Conservation (phyloP, 1,140 invertebrate species). For the Halyomorpha halys region DNA sequence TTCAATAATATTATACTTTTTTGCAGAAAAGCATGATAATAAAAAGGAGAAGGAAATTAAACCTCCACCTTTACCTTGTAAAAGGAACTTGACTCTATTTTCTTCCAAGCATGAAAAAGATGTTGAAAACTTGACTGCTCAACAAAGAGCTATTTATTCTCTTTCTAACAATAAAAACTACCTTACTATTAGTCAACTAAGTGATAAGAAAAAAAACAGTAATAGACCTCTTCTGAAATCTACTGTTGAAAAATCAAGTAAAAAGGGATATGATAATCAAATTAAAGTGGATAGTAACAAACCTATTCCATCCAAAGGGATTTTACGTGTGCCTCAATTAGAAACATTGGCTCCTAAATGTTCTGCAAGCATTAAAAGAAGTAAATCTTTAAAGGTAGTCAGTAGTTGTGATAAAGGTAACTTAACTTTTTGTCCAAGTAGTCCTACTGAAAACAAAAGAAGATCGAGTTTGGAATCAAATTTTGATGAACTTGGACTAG, state of each 20-base stretch:
- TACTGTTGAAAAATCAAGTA: not conserved
- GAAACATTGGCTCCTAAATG: slow-evolving; percentile 18
- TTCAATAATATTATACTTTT: not conserved
- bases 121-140: slow-evolving; percentile 34
- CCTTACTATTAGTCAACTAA: not conserved
- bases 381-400: slow-evolving; percentile 37
- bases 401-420: slow-evolving; percentile 26
- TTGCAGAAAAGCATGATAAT: slow-evolving; percentile 33
- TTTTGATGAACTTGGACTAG: slow-evolving; percentile 19
- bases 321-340: slow-evolving; percentile 28
- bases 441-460: slow-evolving; percentile 12
- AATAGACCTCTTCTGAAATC: too few relatives aligned
- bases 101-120: slow-evolving; percentile 36
- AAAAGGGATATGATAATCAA: not conserved
- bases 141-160: slow-evolving; percentile 22
- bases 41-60: slow-evolving; percentile 32
- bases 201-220: not conserved
- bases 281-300: slow-evolving; percentile 1
- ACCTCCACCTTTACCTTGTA: slow-evolving; percentile 31
- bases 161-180: not conserved
- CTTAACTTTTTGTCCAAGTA: slow-evolving; percentile 22
- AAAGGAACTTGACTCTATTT: slow-evolving; percentile 28
- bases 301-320: slow-evolving; percentile 28
- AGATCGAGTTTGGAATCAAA: slow-evolving; percentile 29
- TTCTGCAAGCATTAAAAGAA: slow-evolving; percentile 33